phyloP scores from a whole-genome alignment of 2,888 invertebrate species.

The Malthinus flaveolus region DNA sequence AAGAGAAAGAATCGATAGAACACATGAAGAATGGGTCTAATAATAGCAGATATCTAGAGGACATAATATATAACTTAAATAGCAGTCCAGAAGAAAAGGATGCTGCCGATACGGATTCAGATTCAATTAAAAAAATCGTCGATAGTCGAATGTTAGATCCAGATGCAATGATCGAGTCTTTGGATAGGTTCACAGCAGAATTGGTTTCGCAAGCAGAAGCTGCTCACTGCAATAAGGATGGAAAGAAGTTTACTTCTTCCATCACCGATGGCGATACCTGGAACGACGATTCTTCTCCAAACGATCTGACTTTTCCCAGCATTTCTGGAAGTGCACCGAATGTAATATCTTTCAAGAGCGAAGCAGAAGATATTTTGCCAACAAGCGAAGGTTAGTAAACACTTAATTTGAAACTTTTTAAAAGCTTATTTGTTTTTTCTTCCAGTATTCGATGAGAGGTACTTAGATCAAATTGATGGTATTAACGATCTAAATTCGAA shows the following conservation, averaged over 20 bases:
- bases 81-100: conserved; percentile 30
- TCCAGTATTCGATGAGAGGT: conserved; percentile 1
- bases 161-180: conserved; percentile 69
- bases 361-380: conserved; percentile 51
- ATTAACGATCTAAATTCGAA: conserved; percentile 39
- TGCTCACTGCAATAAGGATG: conserved; percentile 59
- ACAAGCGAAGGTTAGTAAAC: conserved; percentile 21
- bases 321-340: conserved; percentile 76
- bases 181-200: conserved; percentile 67
- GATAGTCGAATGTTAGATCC: conserved; percentile 60
- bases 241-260: conserved; percentile 35
- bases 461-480: conserved; percentile 36
- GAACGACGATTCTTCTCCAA: conserved; percentile 79
- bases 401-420: neutral
- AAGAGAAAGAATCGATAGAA: conserved; percentile 48
- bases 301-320: conserved; percentile 80
- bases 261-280: conserved; percentile 66
- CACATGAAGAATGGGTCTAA: conserved; percentile 58
- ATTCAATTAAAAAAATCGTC: conserved; percentile 28
- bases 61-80: conserved; percentile 9
- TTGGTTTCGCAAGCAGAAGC: conserved; percentile 65
- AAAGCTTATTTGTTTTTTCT: neutral
- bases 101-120: conserved; percentile 37
- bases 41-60: neutral
- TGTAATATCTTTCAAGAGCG: conserved; percentile 69